These are phyloP conservation scores for Heteractis magnifica DNA, from an alignment of 92 coral and sea anemone species.

Conservation along the genomic window DNA sequence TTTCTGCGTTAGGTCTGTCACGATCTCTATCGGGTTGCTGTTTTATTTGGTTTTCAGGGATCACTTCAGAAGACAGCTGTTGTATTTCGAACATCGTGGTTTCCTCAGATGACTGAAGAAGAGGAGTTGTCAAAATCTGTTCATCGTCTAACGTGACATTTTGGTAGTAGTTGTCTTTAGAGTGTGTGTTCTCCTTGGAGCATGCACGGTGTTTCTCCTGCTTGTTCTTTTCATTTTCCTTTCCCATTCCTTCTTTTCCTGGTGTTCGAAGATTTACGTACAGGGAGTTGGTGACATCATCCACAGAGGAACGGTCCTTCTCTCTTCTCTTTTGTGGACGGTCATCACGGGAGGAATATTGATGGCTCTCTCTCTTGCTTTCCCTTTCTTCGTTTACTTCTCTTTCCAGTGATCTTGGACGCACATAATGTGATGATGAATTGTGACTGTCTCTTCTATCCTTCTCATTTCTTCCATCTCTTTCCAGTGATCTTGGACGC, in stretches of 20 bases:
- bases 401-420: neutral
- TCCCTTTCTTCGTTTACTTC: neutral
- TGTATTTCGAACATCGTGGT: neutral
- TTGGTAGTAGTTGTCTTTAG: neutral
- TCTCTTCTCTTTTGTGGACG: neutral
- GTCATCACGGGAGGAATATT: neutral
- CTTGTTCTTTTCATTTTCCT: neutral
- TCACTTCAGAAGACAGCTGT: neutral
- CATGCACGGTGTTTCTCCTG: neutral
- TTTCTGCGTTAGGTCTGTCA: neutral
- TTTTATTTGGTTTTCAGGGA: neutral
- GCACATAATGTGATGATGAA: neutral
- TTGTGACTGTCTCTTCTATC: neutral
- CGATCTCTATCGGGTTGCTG: neutral
- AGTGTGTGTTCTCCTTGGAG: neutral
- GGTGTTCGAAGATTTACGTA: neutral
- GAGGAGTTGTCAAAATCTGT: neutral
- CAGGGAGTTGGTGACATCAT: neutral
- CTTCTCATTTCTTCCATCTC: neutral
- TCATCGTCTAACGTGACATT: neutral
- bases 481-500: slow-evolving; percentile 11
- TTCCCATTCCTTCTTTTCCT: neutral
- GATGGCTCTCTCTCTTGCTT: neutral
- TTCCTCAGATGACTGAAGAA: neutral
- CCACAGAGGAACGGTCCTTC: neutral